Evolutionary conservation across 2,888 invertebrate species (phyloP).

Genomic region (Holacanthella duospinosa): DNA sequence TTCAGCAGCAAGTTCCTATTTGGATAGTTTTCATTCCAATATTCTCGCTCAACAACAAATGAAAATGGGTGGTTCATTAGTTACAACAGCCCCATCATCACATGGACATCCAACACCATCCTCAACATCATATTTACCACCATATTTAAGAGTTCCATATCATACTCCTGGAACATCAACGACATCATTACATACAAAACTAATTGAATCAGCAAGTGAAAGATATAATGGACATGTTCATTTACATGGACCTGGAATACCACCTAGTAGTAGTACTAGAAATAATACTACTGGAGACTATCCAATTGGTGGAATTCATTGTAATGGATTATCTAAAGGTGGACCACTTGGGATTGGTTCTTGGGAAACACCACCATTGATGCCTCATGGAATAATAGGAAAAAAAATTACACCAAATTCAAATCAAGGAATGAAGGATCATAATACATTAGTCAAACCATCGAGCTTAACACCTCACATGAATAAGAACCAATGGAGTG

Average conservation of each 20-base stretch:
- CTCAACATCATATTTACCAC: slow-evolving; percentile 17
- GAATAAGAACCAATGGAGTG: neutral
- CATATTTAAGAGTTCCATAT: slow-evolving; percentile 14
- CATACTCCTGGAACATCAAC: slow-evolving; percentile 21
- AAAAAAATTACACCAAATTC: no score
- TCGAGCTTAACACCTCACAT: neutral
- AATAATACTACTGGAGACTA: neutral
- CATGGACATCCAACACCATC: slow-evolving; percentile 18
- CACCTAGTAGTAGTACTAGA: slow-evolving; percentile 9
- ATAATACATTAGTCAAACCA: no score
- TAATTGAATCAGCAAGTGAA: slow-evolving; percentile 28
- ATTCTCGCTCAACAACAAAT: slow-evolving; percentile 16
- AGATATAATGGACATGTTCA: slow-evolving; percentile 20
- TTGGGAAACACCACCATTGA: no score
- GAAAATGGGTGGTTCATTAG: slow-evolving; percentile 17
- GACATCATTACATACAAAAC: slow-evolving; percentile 29
- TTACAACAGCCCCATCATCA: slow-evolving; percentile 22
- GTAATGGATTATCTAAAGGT: slow-evolving; percentile 21
- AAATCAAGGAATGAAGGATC: no score
- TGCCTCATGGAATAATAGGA: neutral
- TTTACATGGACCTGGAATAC: slow-evolving; percentile 4
- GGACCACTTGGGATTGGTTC: slow-evolving; percentile 25
- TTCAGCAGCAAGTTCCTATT: slow-evolving; percentile 28
- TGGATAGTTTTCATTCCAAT: slow-evolving; percentile 34
- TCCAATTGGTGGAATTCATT: neutral